Evolutionary conservation across 2,797 vertebrate genomes (phyloP).

Genomic region (Neopelma chrysocephalum): DNA sequence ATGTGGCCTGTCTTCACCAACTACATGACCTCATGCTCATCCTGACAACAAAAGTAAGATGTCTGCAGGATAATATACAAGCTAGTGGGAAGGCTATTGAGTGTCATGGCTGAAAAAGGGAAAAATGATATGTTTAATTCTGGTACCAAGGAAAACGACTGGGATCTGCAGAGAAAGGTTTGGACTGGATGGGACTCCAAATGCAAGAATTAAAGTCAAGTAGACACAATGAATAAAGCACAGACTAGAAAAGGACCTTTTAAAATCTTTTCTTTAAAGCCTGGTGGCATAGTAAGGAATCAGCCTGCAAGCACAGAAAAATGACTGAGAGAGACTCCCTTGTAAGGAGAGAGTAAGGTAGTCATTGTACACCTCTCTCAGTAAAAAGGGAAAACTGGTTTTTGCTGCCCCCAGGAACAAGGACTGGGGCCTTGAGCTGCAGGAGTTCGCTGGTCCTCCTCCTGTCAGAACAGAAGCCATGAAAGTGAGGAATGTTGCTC

Average conservation of each 20-base stretch:
- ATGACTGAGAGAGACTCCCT: neutral
- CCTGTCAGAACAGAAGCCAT: neutral
- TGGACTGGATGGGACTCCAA: neutral
- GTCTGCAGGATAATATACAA: neutral
- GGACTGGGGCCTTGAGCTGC: neutral
- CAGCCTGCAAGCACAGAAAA: neutral
- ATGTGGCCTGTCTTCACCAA: rapidly evolving
- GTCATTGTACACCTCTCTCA: neutral
- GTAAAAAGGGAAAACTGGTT: neutral
- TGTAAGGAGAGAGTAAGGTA: neutral
- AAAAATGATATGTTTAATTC: neutral
- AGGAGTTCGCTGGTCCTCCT: neutral
- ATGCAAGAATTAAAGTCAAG: neutral
- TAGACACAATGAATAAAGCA: neutral
- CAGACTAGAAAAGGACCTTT: neutral
- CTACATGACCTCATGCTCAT: neutral
- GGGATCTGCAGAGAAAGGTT: neutral
- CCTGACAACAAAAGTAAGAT: neutral
- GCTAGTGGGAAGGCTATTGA: neutral
- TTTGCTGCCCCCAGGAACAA: neutral
- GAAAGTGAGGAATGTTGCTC: neutral
- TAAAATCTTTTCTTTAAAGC: neutral
- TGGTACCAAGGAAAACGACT: neutral
- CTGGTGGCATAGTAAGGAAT: neutral
- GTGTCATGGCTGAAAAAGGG: neutral